phyloP scores from a whole-genome alignment of 2,888 invertebrate species.

The Dusona sp. region DNA sequence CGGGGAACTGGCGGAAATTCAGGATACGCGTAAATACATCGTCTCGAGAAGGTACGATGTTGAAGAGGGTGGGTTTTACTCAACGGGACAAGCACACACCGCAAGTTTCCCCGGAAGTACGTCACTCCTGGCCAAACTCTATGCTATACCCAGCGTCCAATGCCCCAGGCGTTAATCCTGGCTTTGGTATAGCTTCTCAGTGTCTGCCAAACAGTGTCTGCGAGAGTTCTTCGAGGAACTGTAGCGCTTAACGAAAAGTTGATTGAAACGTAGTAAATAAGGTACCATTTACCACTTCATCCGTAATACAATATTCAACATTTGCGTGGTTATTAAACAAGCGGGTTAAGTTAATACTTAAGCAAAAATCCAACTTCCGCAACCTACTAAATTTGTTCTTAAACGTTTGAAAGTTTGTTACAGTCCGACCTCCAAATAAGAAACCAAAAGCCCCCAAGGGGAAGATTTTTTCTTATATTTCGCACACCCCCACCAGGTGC shows the following conservation, averaged over 20 bases:
- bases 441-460: no score
- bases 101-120: constrained; percentile 36
- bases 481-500: no score
- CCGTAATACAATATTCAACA: constrained; percentile 9
- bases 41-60: constrained; percentile 14
- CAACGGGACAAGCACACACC: constrained; percentile 20
- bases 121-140: constrained; percentile 40
- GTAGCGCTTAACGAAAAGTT: constrained; percentile 13
- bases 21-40: constrained; percentile 48
- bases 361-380: background rate
- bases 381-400: background rate
- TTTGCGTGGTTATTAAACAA: background rate
- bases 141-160: background rate
- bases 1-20: constrained; percentile 38
- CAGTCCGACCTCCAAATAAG: no score
- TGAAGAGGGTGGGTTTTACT: constrained; percentile 46
- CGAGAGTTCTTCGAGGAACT: constrained; percentile 24
- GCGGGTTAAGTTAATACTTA: background rate
- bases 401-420: background rate
- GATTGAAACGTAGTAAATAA: constrained; percentile 24
- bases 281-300: background rate
- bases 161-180: constrained; percentile 32
- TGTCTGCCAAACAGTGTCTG: constrained; percentile 7
- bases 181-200: constrained; percentile 16
- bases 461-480: no score